These are phyloP conservation scores for Sphenodon punctatus DNA, from an alignment of 2,797 vertebrate genomes.

Conservation along the genomic window DNA sequence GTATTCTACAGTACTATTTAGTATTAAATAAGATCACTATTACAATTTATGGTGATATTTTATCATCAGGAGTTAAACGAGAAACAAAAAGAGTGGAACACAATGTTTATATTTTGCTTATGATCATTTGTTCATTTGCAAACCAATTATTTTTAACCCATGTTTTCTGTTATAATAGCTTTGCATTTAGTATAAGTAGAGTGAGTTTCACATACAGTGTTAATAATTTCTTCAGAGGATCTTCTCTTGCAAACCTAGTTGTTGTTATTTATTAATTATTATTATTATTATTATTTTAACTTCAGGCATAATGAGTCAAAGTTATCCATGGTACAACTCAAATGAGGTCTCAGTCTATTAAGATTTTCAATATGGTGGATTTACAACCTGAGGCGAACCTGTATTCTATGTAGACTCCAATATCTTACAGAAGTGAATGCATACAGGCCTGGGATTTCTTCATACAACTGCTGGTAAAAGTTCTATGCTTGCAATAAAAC, in stretches of 20 bases:
- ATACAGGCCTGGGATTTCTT: not conserved
- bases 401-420: not conserved
- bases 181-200: not conserved
- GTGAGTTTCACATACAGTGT: not conserved
- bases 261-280: not conserved
- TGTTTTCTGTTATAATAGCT: not conserved
- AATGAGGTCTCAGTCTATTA: too few relatives aligned
- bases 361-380: not conserved
- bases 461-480: not conserved
- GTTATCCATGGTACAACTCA: too few relatives aligned
- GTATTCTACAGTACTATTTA: not conserved
- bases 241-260: not conserved
- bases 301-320: not conserved
- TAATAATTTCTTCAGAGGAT: not conserved
- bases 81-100: not conserved
- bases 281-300: too few relatives aligned
- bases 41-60: not conserved
- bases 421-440: not conserved
- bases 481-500: not conserved
- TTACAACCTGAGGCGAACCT: not conserved
- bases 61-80: not conserved
- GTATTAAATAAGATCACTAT: not conserved
- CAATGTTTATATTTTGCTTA: not conserved
- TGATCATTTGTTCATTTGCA: not conserved
- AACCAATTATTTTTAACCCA: not conserved